These are phyloP conservation scores for Sebastiscus tertius DNA, from an alignment of 2,797 vertebrate genomes.

Conservation along the genomic window DNA sequence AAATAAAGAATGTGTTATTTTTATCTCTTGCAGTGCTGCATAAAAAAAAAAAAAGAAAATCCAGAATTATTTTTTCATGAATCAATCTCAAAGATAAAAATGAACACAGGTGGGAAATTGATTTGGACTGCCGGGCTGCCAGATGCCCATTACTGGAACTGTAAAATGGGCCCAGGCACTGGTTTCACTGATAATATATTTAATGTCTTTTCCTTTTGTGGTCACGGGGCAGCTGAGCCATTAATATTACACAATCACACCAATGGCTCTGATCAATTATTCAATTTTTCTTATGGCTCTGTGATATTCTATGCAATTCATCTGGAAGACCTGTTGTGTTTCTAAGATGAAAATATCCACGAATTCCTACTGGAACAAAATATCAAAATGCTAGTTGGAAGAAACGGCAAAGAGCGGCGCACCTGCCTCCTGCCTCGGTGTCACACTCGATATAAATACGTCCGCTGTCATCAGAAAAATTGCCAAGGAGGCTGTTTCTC, in stretches of 20 bases:
- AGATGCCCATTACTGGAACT: slow-evolving; percentile 65
- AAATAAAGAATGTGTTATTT: slow-evolving; percentile 61
- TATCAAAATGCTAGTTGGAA: slow-evolving; percentile 49
- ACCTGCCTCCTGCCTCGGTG: slow-evolving; percentile 58
- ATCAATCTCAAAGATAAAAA: slow-evolving; percentile 74
- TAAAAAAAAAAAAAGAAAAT: slow-evolving; percentile 15
- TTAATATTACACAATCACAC: slow-evolving; percentile 78
- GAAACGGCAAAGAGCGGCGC: slow-evolving; percentile 24
- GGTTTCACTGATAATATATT: slow-evolving; percentile 69
- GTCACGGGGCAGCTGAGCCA: slow-evolving; percentile 69
- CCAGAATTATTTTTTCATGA: slow-evolving; percentile 75
- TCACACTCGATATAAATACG: slow-evolving; percentile 69
- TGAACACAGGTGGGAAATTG: slow-evolving; percentile 73
- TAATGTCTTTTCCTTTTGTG: slow-evolving; percentile 67
- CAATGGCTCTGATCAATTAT: slow-evolving; percentile 74
- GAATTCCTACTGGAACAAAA: slow-evolving; percentile 48
- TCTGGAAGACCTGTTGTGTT: slow-evolving; percentile 61
- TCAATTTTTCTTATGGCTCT: slow-evolving; percentile 61
- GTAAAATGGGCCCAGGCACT: slow-evolving; percentile 39
- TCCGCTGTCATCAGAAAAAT: slow-evolving; percentile 71
- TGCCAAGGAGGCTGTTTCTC: slow-evolving; percentile 73
- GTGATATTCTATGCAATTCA: slow-evolving; percentile 62
- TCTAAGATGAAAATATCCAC: slow-evolving; percentile 47
- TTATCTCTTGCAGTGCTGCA: slow-evolving; percentile 32
- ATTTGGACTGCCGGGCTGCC: slow-evolving; percentile 62